Base-by-base conservation (phyloP, 2,113 vertebrate species). In the Nibea coibor region DNA sequence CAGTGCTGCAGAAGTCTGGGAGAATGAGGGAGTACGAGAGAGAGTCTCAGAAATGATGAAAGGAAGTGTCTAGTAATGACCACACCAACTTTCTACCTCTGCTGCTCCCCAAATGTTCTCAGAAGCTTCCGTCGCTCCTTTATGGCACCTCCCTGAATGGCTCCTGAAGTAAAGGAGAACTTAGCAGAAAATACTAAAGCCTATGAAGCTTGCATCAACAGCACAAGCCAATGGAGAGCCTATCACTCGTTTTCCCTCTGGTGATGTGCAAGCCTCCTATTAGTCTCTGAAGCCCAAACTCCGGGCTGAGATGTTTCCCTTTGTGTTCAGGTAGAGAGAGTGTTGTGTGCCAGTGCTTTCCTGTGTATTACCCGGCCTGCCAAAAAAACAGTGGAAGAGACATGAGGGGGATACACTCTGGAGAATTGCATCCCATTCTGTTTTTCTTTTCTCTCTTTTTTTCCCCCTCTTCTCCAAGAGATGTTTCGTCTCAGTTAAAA, bases 401-500 rank as follows among this genome's bases (percentile, higher is more conserved):
- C 91, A 87, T 88, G 73, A 83, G 91, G 91, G 85, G 87, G 75
- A 84, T 84, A 78, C 82, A 88, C 93, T 94, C 89, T 51, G 72
- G 93, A 94, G 93, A 90, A 91, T 93, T 91, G 83, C 82, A 87
- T 90, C 89, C 89, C 89, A 90, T 93, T 92, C 92, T 91, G 89
- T 93, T 92, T 90, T 93, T 82, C 80, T 81, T 84, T 70, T 86
- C 62, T 73, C 22, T 83, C 66, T 90, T 78, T 82, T 71, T 71
- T 26, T 26, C 24, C 24, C 24, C 28, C 4, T 31, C 28, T 68
- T 42, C 70, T 78, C 80, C 77, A 70, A 78, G 84, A 83, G 81
- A 85, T 88, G 89, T 94, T 94, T 92, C 87, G 89, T 93, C 89
- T 90, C 88, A 85, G 84, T 94, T 94, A 92, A 95, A 94, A 94